Conservation (phyloP, 1,140 invertebrate species). For the Pomphorhynchus laevis region DNA sequence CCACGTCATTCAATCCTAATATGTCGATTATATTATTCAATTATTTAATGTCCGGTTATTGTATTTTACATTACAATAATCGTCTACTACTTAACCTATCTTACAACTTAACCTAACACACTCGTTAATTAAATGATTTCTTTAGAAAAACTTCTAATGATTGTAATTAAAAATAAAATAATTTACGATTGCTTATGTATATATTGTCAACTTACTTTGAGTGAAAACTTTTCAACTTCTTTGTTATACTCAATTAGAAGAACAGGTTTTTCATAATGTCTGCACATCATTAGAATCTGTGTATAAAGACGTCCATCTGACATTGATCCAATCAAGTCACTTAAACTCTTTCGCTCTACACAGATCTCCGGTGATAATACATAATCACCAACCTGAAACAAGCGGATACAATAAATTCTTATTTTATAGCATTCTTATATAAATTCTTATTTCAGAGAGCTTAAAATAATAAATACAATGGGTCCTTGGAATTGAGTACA, state of each 20-base stretch:
- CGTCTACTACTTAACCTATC: no score
- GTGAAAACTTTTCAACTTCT: no score
- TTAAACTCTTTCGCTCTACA: slow-evolving; percentile 76
- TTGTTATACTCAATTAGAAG: slow-evolving; percentile 68
- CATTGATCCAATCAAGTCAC: slow-evolving; percentile 73
- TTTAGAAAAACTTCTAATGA: no score
- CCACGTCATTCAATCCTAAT: no score
- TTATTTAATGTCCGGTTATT: no score
- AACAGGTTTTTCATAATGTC: slow-evolving; percentile 41
- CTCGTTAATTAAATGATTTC: no score
- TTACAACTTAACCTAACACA: no score
- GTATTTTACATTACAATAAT: no score
- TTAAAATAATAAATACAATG: not conserved
- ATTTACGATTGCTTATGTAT: not conserved
- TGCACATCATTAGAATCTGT: slow-evolving; percentile 53
- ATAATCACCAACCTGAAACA: slow-evolving; percentile 62
- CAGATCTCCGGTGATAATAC: slow-evolving; percentile 63
- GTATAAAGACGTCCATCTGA: slow-evolving; percentile 70
- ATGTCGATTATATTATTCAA: no score
- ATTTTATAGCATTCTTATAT: not conserved
- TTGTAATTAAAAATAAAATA: not conserved
- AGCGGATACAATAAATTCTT: not conserved
- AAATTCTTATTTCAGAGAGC: not conserved
- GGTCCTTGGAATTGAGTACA: slow-evolving; percentile 16
- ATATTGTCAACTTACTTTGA: no score